Base-by-base conservation (phyloP, 2,888 invertebrate genomes). In the Heteromurus nitidus region DNA sequence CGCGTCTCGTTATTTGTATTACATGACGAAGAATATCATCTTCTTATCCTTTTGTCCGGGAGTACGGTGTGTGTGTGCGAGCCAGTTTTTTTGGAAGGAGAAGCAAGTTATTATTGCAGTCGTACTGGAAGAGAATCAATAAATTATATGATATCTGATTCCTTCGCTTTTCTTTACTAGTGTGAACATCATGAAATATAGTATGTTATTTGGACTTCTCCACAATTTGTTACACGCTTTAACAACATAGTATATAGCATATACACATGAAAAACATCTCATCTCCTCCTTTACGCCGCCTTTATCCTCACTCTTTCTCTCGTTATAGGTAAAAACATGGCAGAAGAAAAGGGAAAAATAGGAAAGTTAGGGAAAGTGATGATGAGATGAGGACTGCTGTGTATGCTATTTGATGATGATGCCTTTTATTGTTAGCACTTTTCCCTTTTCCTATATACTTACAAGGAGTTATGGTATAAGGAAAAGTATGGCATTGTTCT, bases 101-200 rank as follows among this genome's bases (percentile, higher is more conserved):
- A 75, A 67, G 53, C 53, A 74, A 74, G 53, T 74, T 74, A 64
- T 74, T 74, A 74, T 74, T 74, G 74, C 65, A 74, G 74, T 74
- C 64, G 28, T 74, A 47, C 50, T 62, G 7, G 26, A 31, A 55
- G 42, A 28, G 53, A 67, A 75, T 75, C 75, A 67, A 75, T 75
- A 75, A 75, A 75, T 75, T 75, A 75, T 67, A 67, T 58, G 75
- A 75, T 75, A 75, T 75, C 75, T 75, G 75, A 75, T 75, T 75
- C 75, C 44, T 20, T 9, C 55, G 44, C 42, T 58, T 75, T 75
- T 67, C 67, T 75, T 73, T 62, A 18, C 30, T 68, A 28, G 28
- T 65, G 67, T 65, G 58, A 75, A 67, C 55, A 67, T 75, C 55
- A 55, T 75, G 62, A 72, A 72, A 42, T 30, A 62, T 72, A 31